Evolutionary conservation across 2,797 vertebrate genomes (phyloP).

Genomic region (Melanogrammus aeglefinus): DNA sequence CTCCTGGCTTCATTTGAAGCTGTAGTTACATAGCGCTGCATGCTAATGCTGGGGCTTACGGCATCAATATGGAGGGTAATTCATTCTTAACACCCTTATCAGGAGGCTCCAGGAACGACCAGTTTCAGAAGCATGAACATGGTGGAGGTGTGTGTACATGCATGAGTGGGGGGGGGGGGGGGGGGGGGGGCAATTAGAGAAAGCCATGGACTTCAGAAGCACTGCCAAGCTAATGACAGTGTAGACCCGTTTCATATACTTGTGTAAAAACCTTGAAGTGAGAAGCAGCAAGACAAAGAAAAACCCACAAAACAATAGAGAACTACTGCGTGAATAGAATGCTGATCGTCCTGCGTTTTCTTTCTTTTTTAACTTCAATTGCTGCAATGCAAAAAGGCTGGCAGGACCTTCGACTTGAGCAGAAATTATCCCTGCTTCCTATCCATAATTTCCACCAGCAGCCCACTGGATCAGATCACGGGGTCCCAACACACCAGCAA

Average conservation of each 20-base stretch:
- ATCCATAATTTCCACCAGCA: constrained; percentile 56
- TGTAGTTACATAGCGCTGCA: constrained; percentile 33
- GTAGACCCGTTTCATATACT: constrained; percentile 45
- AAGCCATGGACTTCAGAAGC: constrained; percentile 53
- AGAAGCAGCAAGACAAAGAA: constrained; percentile 56
- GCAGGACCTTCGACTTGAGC: constrained; percentile 36
- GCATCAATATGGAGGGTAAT: constrained; percentile 59
- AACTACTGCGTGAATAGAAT: constrained; percentile 8
- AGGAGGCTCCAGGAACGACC: constrained; percentile 57
- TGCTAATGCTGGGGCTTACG: constrained; percentile 51
- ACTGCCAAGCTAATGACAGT: constrained; percentile 42
- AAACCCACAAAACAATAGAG: constrained; percentile 43
- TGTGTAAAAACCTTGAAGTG: constrained; percentile 42
- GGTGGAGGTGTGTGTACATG: constrained; percentile 51
- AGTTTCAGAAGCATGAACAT: constrained; percentile 39
- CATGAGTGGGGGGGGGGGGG: constrained; percentile 27
- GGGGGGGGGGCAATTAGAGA: constrained; percentile 53
- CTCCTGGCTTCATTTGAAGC: constrained; percentile 4
- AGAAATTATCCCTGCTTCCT: constrained; percentile 41
- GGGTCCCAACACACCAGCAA: constrained; percentile 44
- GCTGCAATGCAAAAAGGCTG: constrained; percentile 15
- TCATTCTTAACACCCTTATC: constrained; percentile 74
- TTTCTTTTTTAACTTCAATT: constrained; percentile 31
- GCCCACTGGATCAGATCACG: constrained; percentile 30
- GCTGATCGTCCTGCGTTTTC: constrained; percentile 14